phyloP scores from a whole-genome alignment of 2,797 vertebrate genomes.

The Scarus forsteni region DNA sequence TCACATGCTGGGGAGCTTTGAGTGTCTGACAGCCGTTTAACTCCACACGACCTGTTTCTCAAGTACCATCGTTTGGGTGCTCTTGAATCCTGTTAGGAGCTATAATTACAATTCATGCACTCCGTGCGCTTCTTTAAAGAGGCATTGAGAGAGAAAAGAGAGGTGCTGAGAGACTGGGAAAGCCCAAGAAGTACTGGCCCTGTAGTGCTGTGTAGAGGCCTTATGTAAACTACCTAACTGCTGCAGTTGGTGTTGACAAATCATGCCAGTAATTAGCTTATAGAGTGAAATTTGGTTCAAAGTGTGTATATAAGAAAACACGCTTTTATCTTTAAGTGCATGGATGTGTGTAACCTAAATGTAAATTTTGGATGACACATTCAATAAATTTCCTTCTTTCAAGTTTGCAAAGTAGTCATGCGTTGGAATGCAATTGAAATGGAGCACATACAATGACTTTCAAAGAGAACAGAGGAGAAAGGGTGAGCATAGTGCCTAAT shows the following conservation, averaged over 20 bases:
- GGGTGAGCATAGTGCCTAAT: constrained; percentile 88
- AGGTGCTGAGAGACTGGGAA: constrained; percentile 50
- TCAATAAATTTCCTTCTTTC: constrained; percentile 60
- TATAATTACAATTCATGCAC: constrained; percentile 85
- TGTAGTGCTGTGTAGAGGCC: constrained; percentile 46
- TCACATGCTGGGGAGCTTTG: constrained; percentile 81
- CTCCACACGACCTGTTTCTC: constrained; percentile 86
- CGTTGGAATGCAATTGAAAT: constrained; percentile 55
- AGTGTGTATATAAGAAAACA: background rate
- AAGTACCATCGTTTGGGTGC: constrained; percentile 78
- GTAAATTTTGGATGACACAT: constrained; percentile 39
- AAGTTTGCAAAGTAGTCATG: constrained; percentile 63
- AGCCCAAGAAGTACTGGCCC: constrained; percentile 30
- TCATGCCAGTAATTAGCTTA: background rate
- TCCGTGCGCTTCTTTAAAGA: constrained; percentile 77
- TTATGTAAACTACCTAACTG: constrained; percentile 31
- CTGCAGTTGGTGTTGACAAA: background rate
- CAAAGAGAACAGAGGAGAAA: constrained; percentile 79
- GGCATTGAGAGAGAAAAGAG: constrained; percentile 57
- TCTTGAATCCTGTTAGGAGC: constrained; percentile 86
- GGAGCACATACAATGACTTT: constrained; percentile 77
- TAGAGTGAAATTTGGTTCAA: background rate
- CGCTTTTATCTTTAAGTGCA: background rate
- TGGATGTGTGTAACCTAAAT: constrained; percentile 5
- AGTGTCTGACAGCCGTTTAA: constrained; percentile 87